Conservation (phyloP, 2,797 vertebrate species). For the Morus bassanus region DNA sequence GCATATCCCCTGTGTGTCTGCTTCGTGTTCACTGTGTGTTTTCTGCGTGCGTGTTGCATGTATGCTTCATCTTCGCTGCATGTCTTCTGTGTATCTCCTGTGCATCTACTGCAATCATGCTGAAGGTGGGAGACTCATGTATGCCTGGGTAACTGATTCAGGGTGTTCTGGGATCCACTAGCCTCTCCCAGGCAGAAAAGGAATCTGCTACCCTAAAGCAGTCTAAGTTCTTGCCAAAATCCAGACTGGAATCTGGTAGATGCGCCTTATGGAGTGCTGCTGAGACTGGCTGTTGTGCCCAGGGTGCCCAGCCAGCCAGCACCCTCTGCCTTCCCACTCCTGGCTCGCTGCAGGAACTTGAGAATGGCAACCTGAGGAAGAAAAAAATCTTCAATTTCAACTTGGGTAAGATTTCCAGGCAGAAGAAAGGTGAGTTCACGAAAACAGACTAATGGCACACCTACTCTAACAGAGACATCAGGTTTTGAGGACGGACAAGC, state of each 20-base stretch:
- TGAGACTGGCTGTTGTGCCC: not conserved
- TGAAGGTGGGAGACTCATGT: not conserved
- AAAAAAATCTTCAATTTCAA: not conserved
- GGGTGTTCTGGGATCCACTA: not conserved
- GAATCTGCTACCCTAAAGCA: not conserved
- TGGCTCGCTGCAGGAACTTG: not conserved
- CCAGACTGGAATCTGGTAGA: not conserved
- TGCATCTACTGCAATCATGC: not conserved
- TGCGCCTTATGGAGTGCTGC: not conserved
- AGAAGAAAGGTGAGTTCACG: not conserved
- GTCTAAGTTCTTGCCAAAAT: not conserved
- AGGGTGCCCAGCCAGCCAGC: not conserved
- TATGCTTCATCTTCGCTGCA: not conserved
- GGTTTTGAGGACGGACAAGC: not conserved
- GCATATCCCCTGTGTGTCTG: not conserved
- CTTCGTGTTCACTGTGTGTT: not conserved
- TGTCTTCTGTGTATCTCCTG: not conserved
- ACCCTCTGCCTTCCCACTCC: not conserved
- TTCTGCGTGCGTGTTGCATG: not conserved
- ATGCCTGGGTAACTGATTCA: not conserved
- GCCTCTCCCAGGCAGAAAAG: not conserved
- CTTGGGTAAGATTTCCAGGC: not conserved
- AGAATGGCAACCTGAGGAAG: not conserved
- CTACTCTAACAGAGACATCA: not conserved
- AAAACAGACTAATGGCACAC: not conserved